These are phyloP conservation scores for Plestiodon gilberti DNA, from an alignment of 2,113 vertebrate species.

Conservation along the genomic window DNA sequence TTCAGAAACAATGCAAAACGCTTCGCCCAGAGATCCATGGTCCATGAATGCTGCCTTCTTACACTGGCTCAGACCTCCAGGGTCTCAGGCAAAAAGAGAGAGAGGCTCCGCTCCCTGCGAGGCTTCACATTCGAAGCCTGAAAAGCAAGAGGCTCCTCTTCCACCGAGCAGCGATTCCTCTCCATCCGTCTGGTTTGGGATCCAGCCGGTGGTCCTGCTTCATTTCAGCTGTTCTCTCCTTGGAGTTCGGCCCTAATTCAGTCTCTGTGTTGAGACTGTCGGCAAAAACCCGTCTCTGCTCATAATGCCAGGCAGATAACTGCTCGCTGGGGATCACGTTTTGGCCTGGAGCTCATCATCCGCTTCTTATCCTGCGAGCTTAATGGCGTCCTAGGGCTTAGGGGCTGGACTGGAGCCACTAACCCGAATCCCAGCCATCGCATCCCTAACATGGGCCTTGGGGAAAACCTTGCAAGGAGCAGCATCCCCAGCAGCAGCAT, in stretches of 20 bases:
- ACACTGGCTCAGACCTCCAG: too few species aligned
- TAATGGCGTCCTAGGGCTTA: neutral
- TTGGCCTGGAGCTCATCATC: fast-evolving
- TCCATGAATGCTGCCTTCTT: too few species aligned
- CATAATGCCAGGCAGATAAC: fast-evolving
- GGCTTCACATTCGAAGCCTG: too few species aligned
- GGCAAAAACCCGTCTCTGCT: neutral
- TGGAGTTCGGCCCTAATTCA: fast-evolving
- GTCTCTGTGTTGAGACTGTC: fast-evolving
- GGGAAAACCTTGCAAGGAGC: fast-evolving
- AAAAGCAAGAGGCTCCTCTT: too few species aligned
- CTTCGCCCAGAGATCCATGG: neutral
- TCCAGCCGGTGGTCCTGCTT: neutral
- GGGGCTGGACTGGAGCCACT: neutral
- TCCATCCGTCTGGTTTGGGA: too few species aligned
- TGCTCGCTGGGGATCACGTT: neutral
- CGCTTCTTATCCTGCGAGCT: neutral
- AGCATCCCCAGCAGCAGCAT: constrained; percentile 39
- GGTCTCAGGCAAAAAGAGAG: too few species aligned
- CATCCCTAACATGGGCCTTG: fast-evolving
- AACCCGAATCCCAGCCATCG: neutral
- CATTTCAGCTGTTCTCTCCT: neutral
- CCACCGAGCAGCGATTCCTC: neutral
- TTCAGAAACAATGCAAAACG: too few species aligned
- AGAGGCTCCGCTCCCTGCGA: too few species aligned